These are phyloP conservation scores for Nomada ruficornis DNA, from an alignment of 2,888 invertebrate species.

Conservation along the genomic window DNA sequence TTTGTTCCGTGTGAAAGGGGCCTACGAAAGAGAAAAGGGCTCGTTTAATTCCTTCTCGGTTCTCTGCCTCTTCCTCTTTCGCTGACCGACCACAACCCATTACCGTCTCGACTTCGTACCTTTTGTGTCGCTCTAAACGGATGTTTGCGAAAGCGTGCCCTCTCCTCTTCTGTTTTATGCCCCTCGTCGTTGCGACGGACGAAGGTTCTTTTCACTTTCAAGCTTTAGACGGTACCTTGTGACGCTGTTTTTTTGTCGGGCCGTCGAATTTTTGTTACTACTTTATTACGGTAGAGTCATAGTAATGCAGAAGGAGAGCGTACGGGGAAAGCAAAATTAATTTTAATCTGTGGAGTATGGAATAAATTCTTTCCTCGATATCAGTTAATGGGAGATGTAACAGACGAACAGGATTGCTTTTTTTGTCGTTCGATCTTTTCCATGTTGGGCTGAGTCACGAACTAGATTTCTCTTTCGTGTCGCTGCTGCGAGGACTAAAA, in stretches of 20 bases:
- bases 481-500: slow-evolving; percentile 6
- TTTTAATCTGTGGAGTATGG: no score
- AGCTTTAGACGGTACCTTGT: neutral
- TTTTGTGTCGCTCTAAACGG: slow-evolving; percentile 21
- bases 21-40: slow-evolving; percentile 22
- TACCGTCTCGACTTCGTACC: slow-evolving; percentile 1
- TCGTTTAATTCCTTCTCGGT: slow-evolving; percentile 22
- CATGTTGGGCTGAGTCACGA: neutral
- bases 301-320: no score
- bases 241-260: no score
- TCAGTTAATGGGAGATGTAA: no score
- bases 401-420: neutral
- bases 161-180: neutral
- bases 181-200: neutral
- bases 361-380: no score
- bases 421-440: neutral
- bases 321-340: no score
- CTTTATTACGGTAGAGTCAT: no score
- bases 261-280: no score
- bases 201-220: neutral
- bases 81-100: slow-evolving; percentile 13
- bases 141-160: slow-evolving; percentile 33
- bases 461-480: neutral
- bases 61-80: neutral
- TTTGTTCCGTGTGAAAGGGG: slow-evolving; percentile 55